Percentiles rank a stretch among this genome's conserved stretches.
phyloP scores from a whole-genome alignment of 2,888 invertebrate genomes.

The Galerucella nymphaeae region DNA sequence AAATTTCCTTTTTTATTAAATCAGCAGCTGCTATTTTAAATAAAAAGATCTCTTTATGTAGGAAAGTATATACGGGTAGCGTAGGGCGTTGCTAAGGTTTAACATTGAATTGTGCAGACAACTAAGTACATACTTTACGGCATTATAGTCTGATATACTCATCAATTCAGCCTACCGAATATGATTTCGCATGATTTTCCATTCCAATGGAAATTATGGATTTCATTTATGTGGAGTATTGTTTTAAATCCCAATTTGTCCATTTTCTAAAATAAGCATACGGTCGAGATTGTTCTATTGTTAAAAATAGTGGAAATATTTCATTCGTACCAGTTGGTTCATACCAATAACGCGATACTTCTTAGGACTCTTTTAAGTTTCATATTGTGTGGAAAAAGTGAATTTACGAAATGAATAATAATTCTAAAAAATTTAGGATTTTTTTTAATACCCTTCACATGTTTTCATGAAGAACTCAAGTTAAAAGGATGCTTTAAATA shows the following conservation, averaged over 20 bases:
- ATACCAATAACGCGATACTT: neutral
- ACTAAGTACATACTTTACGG: slow-evolving; percentile 18
- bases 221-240: slow-evolving; percentile 2
- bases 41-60: slow-evolving; percentile 9
- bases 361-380: no score
- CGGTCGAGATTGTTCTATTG: neutral
- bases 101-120: slow-evolving; percentile 19
- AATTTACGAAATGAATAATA: no score
- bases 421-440: no score
- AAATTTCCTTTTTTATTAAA: neutral
- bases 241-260: slow-evolving; percentile 1
- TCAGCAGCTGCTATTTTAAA: slow-evolving; percentile 4
- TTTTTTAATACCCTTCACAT: no score
- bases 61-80: neutral
- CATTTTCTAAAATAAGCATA: slow-evolving; percentile 4
- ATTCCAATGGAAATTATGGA: slow-evolving; percentile 9
- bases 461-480: no score
- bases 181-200: slow-evolving; percentile 20
- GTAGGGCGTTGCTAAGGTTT: slow-evolving; percentile 21
- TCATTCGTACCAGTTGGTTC: neutral
- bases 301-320: neutral
- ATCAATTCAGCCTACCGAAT: slow-evolving; percentile 17
- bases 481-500: no score
- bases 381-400: no score
- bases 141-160: slow-evolving; percentile 4